Conservation (phyloP, 2,113 vertebrate genomes). For the Galemys pyrenaicus region DNA sequence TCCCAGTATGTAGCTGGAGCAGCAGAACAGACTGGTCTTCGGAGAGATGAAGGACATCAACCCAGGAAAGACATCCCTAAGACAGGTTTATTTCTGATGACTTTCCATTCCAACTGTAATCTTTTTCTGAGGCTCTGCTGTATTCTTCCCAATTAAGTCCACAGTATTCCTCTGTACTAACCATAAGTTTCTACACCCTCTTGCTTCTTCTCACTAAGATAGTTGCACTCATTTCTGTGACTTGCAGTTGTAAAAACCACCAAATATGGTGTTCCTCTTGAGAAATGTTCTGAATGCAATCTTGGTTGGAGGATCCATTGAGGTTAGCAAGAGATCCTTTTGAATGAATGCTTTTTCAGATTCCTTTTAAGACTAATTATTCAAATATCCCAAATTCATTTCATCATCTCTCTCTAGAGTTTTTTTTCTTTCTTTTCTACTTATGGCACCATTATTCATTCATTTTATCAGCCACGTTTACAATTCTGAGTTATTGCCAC, state of each 20-base stretch:
- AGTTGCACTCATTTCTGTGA: neutral
- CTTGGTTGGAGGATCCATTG: neutral
- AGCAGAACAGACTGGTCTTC: neutral
- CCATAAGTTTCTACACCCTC: neutral
- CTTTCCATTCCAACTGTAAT: neutral
- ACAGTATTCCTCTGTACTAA: neutral
- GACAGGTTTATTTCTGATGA: no score
- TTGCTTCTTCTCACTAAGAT: neutral
- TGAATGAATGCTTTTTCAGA: neutral
- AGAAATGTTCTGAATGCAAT: neutral
- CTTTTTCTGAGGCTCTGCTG: neutral
- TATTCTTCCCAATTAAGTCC: neutral
- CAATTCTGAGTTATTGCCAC: neutral
- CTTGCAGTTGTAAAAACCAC: neutral
- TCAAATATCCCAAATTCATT: neutral
- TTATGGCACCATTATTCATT: neutral
- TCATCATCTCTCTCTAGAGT: neutral
- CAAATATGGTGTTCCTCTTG: neutral
- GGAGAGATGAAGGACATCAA: neutral
- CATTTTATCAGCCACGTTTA: neutral
- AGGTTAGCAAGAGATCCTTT: neutral
- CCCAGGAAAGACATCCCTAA: neutral
- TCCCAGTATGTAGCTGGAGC: neutral
- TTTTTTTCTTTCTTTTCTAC: neutral
- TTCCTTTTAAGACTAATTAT: neutral